A percentile compares a stretch with the other conserved stretches of the same genome.
Conservation (phyloP, 1,140 invertebrate genomes). For the Melanaphis sacchari region DNA sequence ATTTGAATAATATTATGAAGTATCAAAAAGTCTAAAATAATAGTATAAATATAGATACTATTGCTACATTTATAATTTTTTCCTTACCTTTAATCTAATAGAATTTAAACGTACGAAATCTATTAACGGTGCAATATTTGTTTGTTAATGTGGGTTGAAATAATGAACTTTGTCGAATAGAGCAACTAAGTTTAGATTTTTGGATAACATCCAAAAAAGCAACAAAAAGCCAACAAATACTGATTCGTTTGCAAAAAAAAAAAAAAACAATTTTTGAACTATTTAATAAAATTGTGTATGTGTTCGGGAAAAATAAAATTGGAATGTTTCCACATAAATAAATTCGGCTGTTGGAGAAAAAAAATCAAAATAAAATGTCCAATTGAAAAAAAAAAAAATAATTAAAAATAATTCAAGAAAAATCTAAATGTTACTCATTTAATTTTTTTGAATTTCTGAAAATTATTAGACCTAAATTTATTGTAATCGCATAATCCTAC, state of each 20-base stretch:
- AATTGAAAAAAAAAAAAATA: too few species aligned
- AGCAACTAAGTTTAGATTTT: constrained; percentile 30
- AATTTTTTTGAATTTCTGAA: too few species aligned
- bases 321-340: constrained; percentile 24
- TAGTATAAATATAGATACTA: neutral
- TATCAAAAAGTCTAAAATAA: neutral
- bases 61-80: neutral
- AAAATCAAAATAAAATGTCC: too few species aligned
- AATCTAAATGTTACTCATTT: too few species aligned
- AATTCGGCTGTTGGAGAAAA: neutral
- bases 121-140: neutral
- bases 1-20: neutral
- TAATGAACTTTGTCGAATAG: neutral
- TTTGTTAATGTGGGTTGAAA: neutral
- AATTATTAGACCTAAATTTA: too few species aligned
- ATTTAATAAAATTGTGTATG: constrained; percentile 13
- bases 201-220: constrained; percentile 2
- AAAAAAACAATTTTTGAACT: neutral
- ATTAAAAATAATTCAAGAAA: too few species aligned
- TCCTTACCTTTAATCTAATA: neutral
- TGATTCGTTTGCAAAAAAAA: constrained; percentile 20
- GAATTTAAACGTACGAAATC: neutral
- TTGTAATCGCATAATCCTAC: too few species aligned
- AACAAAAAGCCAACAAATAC: constrained; percentile 26
- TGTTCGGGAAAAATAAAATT: neutral